Evolutionary conservation across 2,888 invertebrate species (phyloP).

Genomic region (Drosophila prostipennis): DNA sequence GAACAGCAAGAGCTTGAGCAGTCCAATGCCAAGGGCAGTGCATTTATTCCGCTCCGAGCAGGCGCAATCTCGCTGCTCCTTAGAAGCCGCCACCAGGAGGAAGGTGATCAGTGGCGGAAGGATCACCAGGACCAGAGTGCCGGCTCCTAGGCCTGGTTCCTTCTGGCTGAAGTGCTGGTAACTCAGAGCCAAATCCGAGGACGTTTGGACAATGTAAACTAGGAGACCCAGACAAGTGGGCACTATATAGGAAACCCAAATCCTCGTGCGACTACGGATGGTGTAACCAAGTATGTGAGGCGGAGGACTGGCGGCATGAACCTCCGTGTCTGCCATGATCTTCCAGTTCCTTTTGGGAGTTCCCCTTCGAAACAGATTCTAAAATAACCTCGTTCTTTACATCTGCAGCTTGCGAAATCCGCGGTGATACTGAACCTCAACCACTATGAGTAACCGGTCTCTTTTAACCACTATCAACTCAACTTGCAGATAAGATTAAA

Average conservation of each 20-base stretch:
- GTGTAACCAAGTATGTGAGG: conserved; percentile 80
- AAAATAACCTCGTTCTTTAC: conserved; percentile 12
- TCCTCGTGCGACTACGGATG: conserved; percentile 82
- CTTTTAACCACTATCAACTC: conserved; percentile 51
- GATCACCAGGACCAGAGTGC: conserved; percentile 85
- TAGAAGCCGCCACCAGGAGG: conserved; percentile 86
- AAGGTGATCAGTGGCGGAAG: conserved; percentile 87
- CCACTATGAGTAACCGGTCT: conserved; percentile 63
- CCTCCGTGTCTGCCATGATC: conserved; percentile 56
- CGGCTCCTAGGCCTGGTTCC: conserved; percentile 85
- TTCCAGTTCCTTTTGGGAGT: conserved; percentile 1
- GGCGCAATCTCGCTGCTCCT: conserved; percentile 85
- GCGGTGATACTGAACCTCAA: conserved; percentile 49
- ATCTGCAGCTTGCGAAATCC: conserved; percentile 61
- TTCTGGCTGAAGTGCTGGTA: conserved; percentile 87
- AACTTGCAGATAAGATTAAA: conserved; percentile 68
- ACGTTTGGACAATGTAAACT: conserved; percentile 88
- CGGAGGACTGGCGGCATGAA: conserved; percentile 78
- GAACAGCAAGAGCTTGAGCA: conserved; percentile 75
- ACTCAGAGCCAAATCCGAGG: conserved; percentile 88
- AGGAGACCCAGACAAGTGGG: conserved; percentile 87
- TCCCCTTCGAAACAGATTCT: background rate
- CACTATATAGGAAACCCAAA: conserved; percentile 84
- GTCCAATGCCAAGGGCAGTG: conserved; percentile 61
- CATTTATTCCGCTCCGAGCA: conserved; percentile 82